phyloP scores from a whole-genome alignment of 2,113 vertebrate genomes.

The Chlamydotis undulata region DNA sequence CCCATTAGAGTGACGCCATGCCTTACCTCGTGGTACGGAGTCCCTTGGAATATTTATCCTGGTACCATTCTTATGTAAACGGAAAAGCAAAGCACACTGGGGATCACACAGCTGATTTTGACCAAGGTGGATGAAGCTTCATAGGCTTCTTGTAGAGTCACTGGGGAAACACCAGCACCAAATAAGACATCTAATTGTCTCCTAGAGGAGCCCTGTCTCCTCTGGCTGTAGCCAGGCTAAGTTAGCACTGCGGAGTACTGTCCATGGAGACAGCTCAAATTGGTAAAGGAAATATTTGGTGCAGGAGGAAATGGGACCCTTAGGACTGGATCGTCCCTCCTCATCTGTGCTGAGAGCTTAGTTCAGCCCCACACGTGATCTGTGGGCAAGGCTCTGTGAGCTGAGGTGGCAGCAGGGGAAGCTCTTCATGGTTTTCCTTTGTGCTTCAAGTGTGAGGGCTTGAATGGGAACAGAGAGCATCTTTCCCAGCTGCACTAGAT shows the following conservation, averaged over 20 bases:
- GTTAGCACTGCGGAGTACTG: not conserved
- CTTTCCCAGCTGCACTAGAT: not conserved
- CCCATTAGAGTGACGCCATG: not conserved
- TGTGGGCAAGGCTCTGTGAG: not conserved
- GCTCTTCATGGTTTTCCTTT: not conserved
- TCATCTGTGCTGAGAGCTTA: not conserved
- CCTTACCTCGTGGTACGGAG: not conserved
- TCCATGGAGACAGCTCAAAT: not conserved
- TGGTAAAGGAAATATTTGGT: not conserved
- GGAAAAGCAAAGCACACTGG: not conserved
- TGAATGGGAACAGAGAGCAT: not conserved
- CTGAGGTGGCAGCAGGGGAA: not conserved
- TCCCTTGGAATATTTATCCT: not conserved
- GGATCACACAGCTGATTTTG: not conserved
- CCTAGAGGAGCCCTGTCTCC: not conserved
- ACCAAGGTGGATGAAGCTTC: not conserved
- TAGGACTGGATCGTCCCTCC: fast-evolving
- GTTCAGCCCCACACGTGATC: not conserved
- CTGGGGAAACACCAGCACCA: not conserved
- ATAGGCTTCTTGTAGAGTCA: not conserved
- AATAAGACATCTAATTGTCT: not conserved
- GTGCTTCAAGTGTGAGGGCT: not conserved
- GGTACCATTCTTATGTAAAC: not conserved
- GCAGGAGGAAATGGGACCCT: not conserved
- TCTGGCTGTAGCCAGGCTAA: not conserved